Conservation (phyloP, 2,888 invertebrate species). For the Sussaba pulchella region DNA sequence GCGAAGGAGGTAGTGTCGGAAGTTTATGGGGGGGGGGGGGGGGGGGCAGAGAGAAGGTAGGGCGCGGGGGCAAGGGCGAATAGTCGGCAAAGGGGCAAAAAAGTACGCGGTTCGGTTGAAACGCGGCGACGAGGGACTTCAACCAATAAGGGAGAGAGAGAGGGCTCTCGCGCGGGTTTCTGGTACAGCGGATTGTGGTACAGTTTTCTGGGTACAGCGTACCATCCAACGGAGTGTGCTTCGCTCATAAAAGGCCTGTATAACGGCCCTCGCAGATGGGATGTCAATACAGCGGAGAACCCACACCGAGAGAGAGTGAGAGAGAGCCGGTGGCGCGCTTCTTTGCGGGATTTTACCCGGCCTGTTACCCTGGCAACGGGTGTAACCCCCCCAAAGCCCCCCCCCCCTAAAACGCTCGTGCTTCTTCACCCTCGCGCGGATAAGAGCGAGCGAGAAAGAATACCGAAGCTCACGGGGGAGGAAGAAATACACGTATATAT, state of each 20-base stretch:
- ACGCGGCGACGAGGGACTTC: conserved; percentile 7
- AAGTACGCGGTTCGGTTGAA: conserved; percentile 22
- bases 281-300: conserved; percentile 78
- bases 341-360: conserved; percentile 84
- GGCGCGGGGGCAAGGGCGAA: conserved; percentile 37
- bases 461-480: conserved; percentile 65
- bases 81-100: conserved; percentile 26
- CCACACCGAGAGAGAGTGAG: too few relatives aligned
- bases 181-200: conserved; percentile 11
- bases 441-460: conserved; percentile 61
- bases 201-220: conserved; percentile 16
- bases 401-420: conserved; percentile 65
- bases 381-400: conserved; percentile 71
- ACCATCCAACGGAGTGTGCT: conserved; percentile 65
- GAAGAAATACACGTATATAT: too few relatives aligned
- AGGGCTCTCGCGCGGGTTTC: conserved; percentile 36
- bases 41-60: conserved; percentile 2
- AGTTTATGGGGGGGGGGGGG: conserved; percentile 26
- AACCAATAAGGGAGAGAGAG: conserved; percentile 47
- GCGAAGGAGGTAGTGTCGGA: conserved; percentile 48
- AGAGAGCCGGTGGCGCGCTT: conserved; percentile 77
- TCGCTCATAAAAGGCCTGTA: conserved; percentile 77
- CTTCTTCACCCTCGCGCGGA: conserved; percentile 62
- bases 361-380: conserved; percentile 83
- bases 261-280: conserved; percentile 78